Evolutionary conservation across 1,140 invertebrate genomes (phyloP), one percentile per base, ranked within the genome.

Genomic region (Leptopilina clavipes): DNA sequence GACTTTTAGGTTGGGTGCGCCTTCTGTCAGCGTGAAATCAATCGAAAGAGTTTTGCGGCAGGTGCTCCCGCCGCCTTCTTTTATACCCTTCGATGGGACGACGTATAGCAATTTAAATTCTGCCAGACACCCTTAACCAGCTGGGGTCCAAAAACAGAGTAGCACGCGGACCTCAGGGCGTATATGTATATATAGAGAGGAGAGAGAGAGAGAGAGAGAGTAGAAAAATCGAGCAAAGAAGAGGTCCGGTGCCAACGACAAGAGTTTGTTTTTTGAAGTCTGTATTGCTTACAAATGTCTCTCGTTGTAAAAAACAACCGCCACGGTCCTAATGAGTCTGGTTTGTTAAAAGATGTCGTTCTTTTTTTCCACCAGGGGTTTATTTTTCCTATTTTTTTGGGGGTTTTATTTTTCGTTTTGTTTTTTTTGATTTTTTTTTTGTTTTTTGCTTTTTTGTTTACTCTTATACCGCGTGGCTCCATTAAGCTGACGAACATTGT

Each of bases 201-300:
- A 2, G 25, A 31, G 25, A 2, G 25, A 31, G 25, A 2, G 25
- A 31, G 25, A 45, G 14, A 71, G 77, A 40, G 72, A 48, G 75
- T 43, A 74, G 85, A 82, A 86, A 86, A 85, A 85, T 81, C 73
- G 81, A 85, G 76, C 81, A 85, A 40, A 85, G 72, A 76, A 79
- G 74, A 76, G 76, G 52, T 54, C 71, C 52, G 74, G 79, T 70
- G 73, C 65, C 78, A 79, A 79, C 83, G 85, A 86, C 85, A 84
- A 78, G 79, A 86, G 86, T 90, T 90, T 85, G 87, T 90, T 90
- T 90, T 90, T 91, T 87, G 84, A 89, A 87, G 89, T 89, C 86
- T 86, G 87, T 90, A 90, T 91, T 90, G 89, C 90, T 91, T 90
- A 91, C 90, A 90, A 91, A 91, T 91, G 89, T 90, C 84, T 82